Base-by-base conservation (phyloP, 53 echinoderm and acorn worm species). In the Holothuria scabra region DNA sequence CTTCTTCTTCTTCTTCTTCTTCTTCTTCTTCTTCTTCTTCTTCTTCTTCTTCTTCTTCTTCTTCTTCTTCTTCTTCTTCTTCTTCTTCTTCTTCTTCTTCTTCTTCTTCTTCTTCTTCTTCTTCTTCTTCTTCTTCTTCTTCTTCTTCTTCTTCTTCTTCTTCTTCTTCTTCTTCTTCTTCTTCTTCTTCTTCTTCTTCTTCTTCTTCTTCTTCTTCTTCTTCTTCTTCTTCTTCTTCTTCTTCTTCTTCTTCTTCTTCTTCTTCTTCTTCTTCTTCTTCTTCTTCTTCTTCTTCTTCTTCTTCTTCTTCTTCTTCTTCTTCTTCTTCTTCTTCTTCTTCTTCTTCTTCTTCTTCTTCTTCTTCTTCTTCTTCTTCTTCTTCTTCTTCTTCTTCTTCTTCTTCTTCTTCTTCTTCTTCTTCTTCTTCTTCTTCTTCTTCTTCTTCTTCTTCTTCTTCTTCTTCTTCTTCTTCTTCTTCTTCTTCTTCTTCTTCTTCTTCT, bases 11-110 rank as follows among this genome's bases (percentile, higher is more conserved):
- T 66, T 66, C 67, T 66, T 66, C 67, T 66, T 66, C 67, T 66
- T 66, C 67, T 66, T 66, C 67, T 66, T 66, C 67, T 66, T 66
- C 67, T 66, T 66, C 67, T 66, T 66, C 67, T 66, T 21, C 20
- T 66, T 66, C 21, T 66, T 66, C 21, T 66, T 66, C 21, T 66
- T 66, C 21, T 66, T 66, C 67, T 66, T 66, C 67, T 66, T 66
- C 67, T 66, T 66, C 67, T 66, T 66, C 67, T 66, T 66, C 67
- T 66, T 66, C 67, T 66, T 66, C 67, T 66, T 66, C 67, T 66
- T 66, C 67, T 66, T 66, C 67, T 66, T 66, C 67, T 66, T 66
- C 67, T 66, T 66, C 67, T 66, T 66, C 67, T 66, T 66, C 67
- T 66, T 66, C 67, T 66, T 66, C 24, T 26, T 66, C 24, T 26